These are phyloP conservation scores for Rhogogaster chlorosoma DNA, from an alignment of 2,888 invertebrate genomes.

Conservation along the genomic window DNA sequence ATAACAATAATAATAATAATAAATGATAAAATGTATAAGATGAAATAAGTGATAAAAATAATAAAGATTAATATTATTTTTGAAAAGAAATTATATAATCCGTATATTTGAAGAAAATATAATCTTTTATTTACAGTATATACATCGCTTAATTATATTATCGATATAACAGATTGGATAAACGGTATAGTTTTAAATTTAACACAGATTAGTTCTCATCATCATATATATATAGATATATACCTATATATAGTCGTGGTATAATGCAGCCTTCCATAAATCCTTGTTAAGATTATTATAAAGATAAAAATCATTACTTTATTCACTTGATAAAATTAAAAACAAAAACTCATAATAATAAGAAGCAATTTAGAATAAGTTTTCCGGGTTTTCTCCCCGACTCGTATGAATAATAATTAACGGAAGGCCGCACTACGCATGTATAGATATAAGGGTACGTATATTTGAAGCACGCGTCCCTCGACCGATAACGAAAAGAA, in stretches of 20 bases:
- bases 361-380: neutral
- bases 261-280: neutral
- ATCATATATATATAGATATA: neutral
- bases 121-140: constrained; percentile 69
- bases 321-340: neutral
- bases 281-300: neutral
- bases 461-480: neutral
- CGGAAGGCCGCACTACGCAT: neutral
- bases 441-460: neutral
- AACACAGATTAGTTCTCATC: constrained; percentile 29
- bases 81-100: constrained; percentile 27
- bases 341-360: neutral
- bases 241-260: neutral
- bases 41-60: constrained; percentile 16
- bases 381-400: no score
- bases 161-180: neutral
- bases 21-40: no score
- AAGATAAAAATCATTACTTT: neutral
- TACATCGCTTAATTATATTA: constrained; percentile 59
- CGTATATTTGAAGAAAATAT: constrained; percentile 57
- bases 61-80: constrained; percentile 33
- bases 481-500: neutral
- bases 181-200: neutral
- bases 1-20: neutral
- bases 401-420: neutral